Conservation (phyloP, 2,888 invertebrate species). For the Baccha elongata region DNA sequence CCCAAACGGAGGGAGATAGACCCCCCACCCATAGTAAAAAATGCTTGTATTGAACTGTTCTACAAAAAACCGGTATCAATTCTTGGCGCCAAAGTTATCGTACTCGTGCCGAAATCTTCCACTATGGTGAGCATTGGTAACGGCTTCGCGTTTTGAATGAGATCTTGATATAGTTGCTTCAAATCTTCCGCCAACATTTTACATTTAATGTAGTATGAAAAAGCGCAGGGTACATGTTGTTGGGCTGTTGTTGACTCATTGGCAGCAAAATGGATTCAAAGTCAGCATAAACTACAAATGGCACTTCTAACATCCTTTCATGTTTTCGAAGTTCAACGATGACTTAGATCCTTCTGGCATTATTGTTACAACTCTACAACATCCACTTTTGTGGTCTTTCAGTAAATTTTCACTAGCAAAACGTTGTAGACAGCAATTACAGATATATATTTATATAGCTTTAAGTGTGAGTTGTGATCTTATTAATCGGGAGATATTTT, state of each 20-base stretch:
- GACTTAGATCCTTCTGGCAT: too few species aligned
- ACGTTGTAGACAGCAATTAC: background rate
- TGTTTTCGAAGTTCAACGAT: background rate
- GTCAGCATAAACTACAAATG: background rate
- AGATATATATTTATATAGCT: background rate
- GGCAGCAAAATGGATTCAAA: background rate
- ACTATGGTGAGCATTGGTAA: background rate
- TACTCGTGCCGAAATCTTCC: too few species aligned
- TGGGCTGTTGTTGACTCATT: background rate
- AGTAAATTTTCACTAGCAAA: background rate
- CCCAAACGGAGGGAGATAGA: too few species aligned
- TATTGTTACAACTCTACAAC: background rate
- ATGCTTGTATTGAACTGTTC: too few species aligned
- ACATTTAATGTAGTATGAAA: background rate
- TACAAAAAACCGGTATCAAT: too few species aligned
- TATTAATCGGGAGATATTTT: too few species aligned
- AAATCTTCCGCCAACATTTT: background rate
- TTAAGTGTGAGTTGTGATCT: too few species aligned
- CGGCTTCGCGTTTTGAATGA: background rate
- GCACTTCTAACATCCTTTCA: background rate
- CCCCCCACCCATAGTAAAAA: too few species aligned
- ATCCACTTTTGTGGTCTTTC: background rate
- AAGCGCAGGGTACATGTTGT: background rate
- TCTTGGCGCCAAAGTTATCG: too few species aligned
- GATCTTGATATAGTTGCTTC: background rate